Percentiles rank a stretch among this genome's conserved stretches.
Evolutionary conservation across 1,140 invertebrate genomes (phyloP).

Genomic region (Halictus rubicundus): DNA sequence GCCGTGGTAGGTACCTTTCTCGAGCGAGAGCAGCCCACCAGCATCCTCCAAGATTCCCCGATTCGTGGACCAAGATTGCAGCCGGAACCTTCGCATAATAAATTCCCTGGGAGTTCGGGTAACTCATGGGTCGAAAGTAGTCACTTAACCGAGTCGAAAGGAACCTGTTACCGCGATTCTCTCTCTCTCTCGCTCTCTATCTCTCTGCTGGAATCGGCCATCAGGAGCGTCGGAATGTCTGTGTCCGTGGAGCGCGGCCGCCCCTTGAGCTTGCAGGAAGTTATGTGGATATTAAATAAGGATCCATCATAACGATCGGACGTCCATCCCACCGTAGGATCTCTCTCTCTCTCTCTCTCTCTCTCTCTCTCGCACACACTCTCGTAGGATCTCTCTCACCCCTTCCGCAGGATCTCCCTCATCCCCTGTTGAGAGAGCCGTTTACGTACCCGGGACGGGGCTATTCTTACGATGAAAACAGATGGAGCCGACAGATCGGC

Average conservation of each 20-base stretch:
- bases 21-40: too few relatives aligned
- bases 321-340: conserved; percentile 7
- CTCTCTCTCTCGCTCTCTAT: not conserved
- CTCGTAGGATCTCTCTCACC: not conserved
- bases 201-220: not conserved
- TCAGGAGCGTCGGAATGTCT: conserved; percentile 10
- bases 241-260: not conserved
- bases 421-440: not conserved
- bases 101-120: not conserved
- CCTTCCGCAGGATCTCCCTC: not conserved
- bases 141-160: not conserved
- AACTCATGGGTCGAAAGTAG: not conserved
- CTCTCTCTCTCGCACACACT: too few relatives aligned
- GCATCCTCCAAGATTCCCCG: too few relatives aligned
- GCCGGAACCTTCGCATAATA: not conserved
- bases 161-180: not conserved
- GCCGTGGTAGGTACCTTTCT: too few relatives aligned
- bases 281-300: conserved; percentile 49
- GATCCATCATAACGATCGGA: conserved; percentile 43
- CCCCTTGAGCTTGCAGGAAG: conserved; percentile 5
- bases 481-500: conserved; percentile 32
- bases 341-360: too few relatives aligned
- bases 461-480: conserved; percentile 23
- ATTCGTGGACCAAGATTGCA: not conserved
- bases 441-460: not conserved